Percentiles rank a stretch among this genome's conserved stretches.
Evolutionary conservation across 2,113 vertebrate genomes (phyloP).

Genomic region (Athene noctua): DNA sequence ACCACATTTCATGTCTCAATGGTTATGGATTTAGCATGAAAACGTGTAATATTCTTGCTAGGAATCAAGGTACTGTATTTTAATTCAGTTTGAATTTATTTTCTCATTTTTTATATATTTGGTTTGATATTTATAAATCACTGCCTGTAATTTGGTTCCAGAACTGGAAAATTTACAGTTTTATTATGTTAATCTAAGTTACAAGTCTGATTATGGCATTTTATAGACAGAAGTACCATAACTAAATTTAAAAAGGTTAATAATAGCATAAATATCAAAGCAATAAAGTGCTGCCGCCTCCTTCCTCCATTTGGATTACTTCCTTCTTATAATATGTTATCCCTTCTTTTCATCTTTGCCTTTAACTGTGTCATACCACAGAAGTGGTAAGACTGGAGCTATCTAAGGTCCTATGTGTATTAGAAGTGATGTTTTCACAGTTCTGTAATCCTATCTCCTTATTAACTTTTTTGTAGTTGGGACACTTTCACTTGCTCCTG

Average conservation of each 20-base stretch:
- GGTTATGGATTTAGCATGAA: background rate
- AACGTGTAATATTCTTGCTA: background rate
- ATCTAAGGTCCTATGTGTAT: background rate
- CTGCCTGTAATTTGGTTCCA: background rate
- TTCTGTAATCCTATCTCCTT: background rate
- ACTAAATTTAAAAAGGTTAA: background rate
- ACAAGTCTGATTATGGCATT: background rate
- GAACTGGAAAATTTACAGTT: background rate
- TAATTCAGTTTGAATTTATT: background rate
- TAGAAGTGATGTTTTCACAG: background rate
- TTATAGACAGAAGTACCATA: background rate
- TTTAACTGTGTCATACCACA: background rate
- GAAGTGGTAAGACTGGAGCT: background rate
- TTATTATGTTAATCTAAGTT: background rate
- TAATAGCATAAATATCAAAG: background rate
- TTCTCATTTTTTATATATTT: background rate
- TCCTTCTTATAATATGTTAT: background rate
- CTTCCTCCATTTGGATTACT: rapidly evolving
- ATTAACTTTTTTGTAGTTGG: background rate
- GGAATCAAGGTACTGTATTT: background rate
- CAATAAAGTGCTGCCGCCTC: background rate
- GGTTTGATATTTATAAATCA: background rate
- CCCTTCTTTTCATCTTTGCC: background rate
- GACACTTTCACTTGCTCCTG: background rate
- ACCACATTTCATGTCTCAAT: background rate